Percentiles rank a stretch among this genome's conserved stretches.
Conservation (phyloP, 2,797 vertebrate genomes). For the Mus caroli region DNA sequence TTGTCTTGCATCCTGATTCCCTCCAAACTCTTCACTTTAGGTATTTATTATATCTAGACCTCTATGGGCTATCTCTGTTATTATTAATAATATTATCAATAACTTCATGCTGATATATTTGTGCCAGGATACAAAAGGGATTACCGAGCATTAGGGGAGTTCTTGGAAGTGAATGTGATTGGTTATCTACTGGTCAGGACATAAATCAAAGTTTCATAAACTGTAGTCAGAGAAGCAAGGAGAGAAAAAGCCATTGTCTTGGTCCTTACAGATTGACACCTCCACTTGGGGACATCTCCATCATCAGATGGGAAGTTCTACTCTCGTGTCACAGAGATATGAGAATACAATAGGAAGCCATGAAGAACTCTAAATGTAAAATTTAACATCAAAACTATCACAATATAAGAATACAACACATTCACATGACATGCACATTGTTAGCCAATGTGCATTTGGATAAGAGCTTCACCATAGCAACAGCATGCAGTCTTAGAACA, state of each 20-base stretch:
- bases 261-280: background rate
- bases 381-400: constrained; percentile 51
- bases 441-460: constrained; percentile 68
- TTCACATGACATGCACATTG: constrained; percentile 74
- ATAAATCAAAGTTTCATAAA: background rate
- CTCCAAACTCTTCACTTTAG: constrained; percentile 26
- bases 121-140: background rate
- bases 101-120: background rate
- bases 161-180: background rate
- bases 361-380: constrained; percentile 42
- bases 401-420: constrained; percentile 64
- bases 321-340: background rate
- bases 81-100: constrained; percentile 17
- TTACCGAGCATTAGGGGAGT: background rate
- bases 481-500: constrained; percentile 74
- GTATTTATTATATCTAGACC: background rate
- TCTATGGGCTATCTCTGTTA: background rate
- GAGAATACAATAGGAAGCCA: constrained; percentile 11
- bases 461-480: constrained; percentile 38
- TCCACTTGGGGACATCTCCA: background rate
- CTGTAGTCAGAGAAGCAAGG: background rate
- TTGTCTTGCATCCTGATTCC: constrained; percentile 1
- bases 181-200: background rate
- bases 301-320: background rate
- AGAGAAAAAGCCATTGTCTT: background rate